Percentiles rank a stretch among this genome's conserved stretches.
Evolutionary conservation across 1,140 invertebrate genomes (phyloP).

Genomic region (Pteromalus puparum): DNA sequence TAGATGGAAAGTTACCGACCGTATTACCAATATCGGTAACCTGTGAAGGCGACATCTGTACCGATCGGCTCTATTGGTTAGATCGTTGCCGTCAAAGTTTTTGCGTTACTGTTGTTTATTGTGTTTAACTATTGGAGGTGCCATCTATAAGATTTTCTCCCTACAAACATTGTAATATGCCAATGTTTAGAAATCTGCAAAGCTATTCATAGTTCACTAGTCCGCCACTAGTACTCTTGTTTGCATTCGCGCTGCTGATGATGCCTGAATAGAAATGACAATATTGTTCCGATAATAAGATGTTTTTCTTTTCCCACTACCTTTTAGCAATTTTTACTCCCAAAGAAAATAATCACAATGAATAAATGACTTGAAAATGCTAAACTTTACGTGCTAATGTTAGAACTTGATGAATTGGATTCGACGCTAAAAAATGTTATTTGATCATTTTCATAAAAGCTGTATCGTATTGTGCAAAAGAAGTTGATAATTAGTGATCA

Average conservation of each 20-base stretch:
- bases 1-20: conserved; percentile 40
- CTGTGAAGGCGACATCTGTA: conserved; percentile 19
- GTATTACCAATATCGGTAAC: conserved; percentile 25
- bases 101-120: not conserved
- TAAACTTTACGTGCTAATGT: too few species aligned
- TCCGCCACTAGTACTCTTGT: not conserved
- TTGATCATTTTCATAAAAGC: too few species aligned
- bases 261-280: not conserved
- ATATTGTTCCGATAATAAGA: not conserved
- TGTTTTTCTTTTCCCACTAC: not conserved
- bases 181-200: not conserved
- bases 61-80: conserved; percentile 30
- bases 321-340: not conserved
- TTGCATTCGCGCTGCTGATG: too few species aligned
- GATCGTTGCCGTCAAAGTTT: not conserved
- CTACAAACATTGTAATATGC: not conserved
- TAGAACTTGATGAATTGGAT: too few species aligned
- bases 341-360: too few species aligned
- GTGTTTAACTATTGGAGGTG: not conserved
- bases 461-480: too few species aligned
- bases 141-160: not conserved
- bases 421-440: too few species aligned
- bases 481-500: not conserved
- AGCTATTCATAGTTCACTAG: not conserved
- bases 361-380: too few species aligned